Percentiles rank a stretch among this genome's conserved stretches.
Conservation (phyloP, 2,888 invertebrate genomes). For the Leucophora obtusa region DNA sequence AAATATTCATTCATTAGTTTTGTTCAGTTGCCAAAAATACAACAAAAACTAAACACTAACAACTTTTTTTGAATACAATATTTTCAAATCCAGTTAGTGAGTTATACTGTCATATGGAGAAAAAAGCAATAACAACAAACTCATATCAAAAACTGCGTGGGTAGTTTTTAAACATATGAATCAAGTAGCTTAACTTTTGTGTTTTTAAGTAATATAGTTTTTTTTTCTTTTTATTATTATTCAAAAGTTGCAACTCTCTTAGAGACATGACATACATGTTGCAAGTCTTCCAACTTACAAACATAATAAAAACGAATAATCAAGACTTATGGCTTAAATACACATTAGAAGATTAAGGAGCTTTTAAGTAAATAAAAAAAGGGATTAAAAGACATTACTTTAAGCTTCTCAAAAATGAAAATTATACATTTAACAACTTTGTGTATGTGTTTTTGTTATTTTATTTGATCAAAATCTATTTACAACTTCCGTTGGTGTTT, state of each 20-base stretch:
- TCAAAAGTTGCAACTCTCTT: slow-evolving; percentile 30
- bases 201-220: slow-evolving; percentile 15
- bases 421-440: slow-evolving; percentile 22
- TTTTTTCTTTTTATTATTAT: not conserved
- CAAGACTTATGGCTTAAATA: slow-evolving; percentile 35
- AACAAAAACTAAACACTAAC: slow-evolving; percentile 33
- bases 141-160: slow-evolving; percentile 49
- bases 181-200: slow-evolving; percentile 50
- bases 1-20: slow-evolving; percentile 65
- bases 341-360: slow-evolving; percentile 49
- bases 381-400: slow-evolving; percentile 35
- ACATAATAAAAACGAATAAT: slow-evolving; percentile 14
- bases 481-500: slow-evolving; percentile 61
- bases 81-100: slow-evolving; percentile 65
- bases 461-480: slow-evolving; percentile 57
- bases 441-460: not conserved
- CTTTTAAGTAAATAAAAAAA: slow-evolving; percentile 3
- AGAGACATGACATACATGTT: slow-evolving; percentile 31
- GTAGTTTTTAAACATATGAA: slow-evolving; percentile 28
- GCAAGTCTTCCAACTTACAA: no score
- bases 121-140: slow-evolving; percentile 37
- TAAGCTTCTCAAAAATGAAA: not conserved
- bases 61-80: slow-evolving; percentile 60
- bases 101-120: slow-evolving; percentile 57
- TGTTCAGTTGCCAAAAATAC: slow-evolving; percentile 65